These are phyloP conservation scores for Perca flavescens DNA, from an alignment of 2,113 vertebrate genomes.

Conservation along the genomic window DNA sequence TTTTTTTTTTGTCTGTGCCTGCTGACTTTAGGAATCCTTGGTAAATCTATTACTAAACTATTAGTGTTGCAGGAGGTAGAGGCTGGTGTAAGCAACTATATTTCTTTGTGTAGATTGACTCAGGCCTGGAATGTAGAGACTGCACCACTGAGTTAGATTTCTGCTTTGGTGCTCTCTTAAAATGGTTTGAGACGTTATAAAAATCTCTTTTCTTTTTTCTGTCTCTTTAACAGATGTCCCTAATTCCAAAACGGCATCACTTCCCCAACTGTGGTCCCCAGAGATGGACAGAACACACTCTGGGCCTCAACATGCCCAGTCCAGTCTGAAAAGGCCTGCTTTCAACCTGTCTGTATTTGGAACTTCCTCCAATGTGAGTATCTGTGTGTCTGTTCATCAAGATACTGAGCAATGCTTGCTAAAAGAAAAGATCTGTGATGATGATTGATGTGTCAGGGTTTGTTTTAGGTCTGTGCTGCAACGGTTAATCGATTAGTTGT, in stretches of 20 bases:
- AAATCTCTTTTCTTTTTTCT: background rate
- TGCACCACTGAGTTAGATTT: background rate
- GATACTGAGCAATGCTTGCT: background rate
- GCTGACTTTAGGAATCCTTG: background rate
- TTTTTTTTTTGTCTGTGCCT: background rate
- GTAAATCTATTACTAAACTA: background rate
- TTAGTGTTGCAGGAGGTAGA: background rate
- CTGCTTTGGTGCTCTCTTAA: background rate
- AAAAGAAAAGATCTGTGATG: background rate
- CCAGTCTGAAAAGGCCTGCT: slow-evolving; percentile 92
- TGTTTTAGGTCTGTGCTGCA: background rate
- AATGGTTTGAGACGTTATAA: background rate
- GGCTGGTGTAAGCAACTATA: background rate
- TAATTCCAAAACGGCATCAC: slow-evolving; percentile 89
- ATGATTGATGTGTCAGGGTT: slow-evolving; percentile 4
- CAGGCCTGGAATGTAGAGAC: background rate
- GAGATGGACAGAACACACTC: slow-evolving; percentile 90
- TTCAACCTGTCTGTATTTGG: slow-evolving; percentile 98
- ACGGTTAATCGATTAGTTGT: too few species aligned
- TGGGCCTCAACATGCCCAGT: slow-evolving; percentile 87
- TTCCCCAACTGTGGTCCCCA: slow-evolving; percentile 92
- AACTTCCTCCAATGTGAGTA: slow-evolving; percentile 92
- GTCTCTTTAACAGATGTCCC: slow-evolving; percentile 88
- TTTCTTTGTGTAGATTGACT: background rate
- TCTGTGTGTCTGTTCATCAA: background rate